Evolutionary conservation across 53 echinoderm and acorn worm genomes (phyloP), one percentile per base, ranked within the genome.

Genomic region (Pentamera pediparva): DNA sequence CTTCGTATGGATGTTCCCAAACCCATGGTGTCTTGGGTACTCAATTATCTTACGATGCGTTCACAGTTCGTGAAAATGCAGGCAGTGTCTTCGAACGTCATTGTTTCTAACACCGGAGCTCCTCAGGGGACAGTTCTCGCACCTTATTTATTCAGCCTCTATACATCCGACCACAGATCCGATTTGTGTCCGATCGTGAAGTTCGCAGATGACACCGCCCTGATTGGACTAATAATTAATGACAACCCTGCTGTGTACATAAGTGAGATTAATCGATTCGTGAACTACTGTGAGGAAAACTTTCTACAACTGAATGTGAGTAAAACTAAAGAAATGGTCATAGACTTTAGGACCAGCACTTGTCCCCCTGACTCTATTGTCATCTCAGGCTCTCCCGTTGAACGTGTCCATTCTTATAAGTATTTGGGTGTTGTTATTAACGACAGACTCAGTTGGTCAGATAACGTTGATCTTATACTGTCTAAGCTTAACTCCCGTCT

Each of bases 241-340:
- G 43, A 41, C 15, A 15, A 41, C 15, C 9, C 9, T 15, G 15
- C 9, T 41, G 9, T 15, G 9, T 41, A 41, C 15, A 9, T 41
- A 9, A 9, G 15, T 15, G 9, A 41, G 43, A 9, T 41, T 15
- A 15, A 41, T 41, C 9, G 9, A 15, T 41, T 41, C 15, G 43
- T 41, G 9, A 41, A 41, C 43, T 41, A 41, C 15, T 41, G 43
- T 56, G 8, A 56, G 7, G 11, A 7, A 15, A 56, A 56, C 25
- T 56, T 56, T 56, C 56, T 56, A 15, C 12, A 56, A 13, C 21
- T 56, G 21, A 56, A 56, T 56, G 56, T 22, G 7, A 56, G 21
- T 13, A 56, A 56, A 22, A 56, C 56, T 9, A 56, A 56, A 22
- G 56, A 56, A 56, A 56, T 56, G 56, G 25, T 56, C 25, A 56